Evolutionary conservation across 2,888 invertebrate species (phyloP).

Genomic region (Bibio marci): DNA sequence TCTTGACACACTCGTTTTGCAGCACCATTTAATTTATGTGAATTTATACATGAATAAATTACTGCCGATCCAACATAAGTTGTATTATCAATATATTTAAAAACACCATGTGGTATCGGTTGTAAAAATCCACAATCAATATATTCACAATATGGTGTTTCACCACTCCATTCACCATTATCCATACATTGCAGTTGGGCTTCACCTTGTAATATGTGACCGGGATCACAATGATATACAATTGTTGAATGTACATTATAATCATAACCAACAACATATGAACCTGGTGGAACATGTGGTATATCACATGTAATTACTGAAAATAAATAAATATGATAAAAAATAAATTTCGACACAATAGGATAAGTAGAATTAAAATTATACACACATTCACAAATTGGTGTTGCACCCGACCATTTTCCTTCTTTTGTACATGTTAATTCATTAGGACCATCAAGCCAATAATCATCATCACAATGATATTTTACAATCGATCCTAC

Average conservation of each 20-base stretch:
- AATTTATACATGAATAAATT: constrained; percentile 59
- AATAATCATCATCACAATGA: constrained; percentile 65
- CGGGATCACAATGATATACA: constrained; percentile 75
- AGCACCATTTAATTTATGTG: constrained; percentile 62
- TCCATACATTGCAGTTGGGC: constrained; percentile 49
- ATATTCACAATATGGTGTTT: constrained; percentile 68
- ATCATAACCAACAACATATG: constrained; percentile 77
- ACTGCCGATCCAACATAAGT: constrained; percentile 70
- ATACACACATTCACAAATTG: constrained; percentile 64
- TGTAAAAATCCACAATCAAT: constrained; percentile 78
- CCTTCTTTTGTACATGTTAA: constrained; percentile 67
- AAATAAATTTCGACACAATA: constrained; percentile 7
- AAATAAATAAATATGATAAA: constrained; percentile 13
- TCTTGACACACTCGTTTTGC: constrained; percentile 53
- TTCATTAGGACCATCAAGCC: constrained; percentile 52
- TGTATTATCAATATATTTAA: constrained; percentile 57
- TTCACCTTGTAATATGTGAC: constrained; percentile 62
- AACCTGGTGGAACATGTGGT: constrained; percentile 70
- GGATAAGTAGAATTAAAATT: constrained; percentile 1
- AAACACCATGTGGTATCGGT: constrained; percentile 57
- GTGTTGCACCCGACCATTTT: constrained; percentile 73
- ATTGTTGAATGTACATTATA: constrained; percentile 77
- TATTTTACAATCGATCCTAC: constrained; percentile 65
- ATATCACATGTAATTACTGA: constrained; percentile 72
- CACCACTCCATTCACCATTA: constrained; percentile 71